Conservation (phyloP, 2,888 invertebrate genomes). For the Sepiola atlantica region DNA sequence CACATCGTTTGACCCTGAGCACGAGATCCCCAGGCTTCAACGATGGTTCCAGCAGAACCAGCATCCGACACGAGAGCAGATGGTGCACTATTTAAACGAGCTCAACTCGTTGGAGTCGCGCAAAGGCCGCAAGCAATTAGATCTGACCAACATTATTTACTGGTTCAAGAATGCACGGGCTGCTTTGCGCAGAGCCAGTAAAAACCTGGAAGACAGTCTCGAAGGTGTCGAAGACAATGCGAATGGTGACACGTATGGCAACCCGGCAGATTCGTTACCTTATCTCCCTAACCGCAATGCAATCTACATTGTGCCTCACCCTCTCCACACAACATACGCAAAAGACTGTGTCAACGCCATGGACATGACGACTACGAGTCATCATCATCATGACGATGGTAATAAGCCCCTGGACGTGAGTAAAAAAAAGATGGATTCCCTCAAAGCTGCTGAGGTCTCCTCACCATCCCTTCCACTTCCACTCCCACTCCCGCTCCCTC, state of each 20-base stretch:
- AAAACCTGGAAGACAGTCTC: slow-evolving; percentile 64
- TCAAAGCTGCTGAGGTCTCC: background rate
- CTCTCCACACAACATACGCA: slow-evolving; percentile 56
- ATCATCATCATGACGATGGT: slow-evolving; percentile 46
- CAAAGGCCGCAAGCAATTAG: slow-evolving; percentile 89
- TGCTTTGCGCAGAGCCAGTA: slow-evolving; percentile 88
- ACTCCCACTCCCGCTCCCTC: slow-evolving; percentile 36
- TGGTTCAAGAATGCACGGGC: slow-evolving; percentile 96
- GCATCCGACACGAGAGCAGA: slow-evolving; percentile 96
- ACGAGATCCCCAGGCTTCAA: slow-evolving; percentile 95
- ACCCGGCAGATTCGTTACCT: slow-evolving; percentile 55
- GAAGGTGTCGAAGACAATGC: slow-evolving; percentile 61
- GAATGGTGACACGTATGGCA: slow-evolving; percentile 49
- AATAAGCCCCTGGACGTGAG: slow-evolving; percentile 40
- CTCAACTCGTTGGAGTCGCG: slow-evolving; percentile 91
- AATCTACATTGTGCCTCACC: slow-evolving; percentile 71
- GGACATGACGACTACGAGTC: slow-evolving; percentile 4
- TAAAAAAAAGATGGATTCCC: slow-evolving; percentile 37
- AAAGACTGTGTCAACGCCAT: slow-evolving; percentile 35
- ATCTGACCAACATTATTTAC: slow-evolving; percentile 92
- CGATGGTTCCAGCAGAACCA: slow-evolving; percentile 98
- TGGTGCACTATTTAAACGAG: slow-evolving; percentile 95
- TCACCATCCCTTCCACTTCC: slow-evolving; percentile 41
- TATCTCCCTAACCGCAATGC: slow-evolving; percentile 73
- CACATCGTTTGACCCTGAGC: slow-evolving; percentile 96